Evolutionary conservation across 2,797 vertebrate genomes (phyloP).

Genomic region (Acipenser transmontanus): DNA sequence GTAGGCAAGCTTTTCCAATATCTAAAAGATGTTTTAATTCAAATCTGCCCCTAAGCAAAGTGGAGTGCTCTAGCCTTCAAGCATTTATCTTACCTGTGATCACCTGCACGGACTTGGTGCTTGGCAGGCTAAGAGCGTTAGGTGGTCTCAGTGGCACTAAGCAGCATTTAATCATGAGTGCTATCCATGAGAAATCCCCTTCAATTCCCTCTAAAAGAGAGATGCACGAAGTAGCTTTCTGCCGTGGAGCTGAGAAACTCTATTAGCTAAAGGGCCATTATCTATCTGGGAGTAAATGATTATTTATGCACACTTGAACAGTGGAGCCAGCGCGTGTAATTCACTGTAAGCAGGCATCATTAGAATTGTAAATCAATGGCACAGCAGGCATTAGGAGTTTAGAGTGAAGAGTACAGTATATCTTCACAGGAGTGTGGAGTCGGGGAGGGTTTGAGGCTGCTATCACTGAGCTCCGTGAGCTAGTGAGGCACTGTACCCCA

Average conservation of each 20-base stretch:
- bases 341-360: constrained; percentile 62
- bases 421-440: not conserved
- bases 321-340: constrained; percentile 51
- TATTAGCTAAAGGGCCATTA: constrained; percentile 52
- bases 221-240: not conserved
- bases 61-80: no score
- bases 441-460: not conserved
- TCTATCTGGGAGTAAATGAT: constrained; percentile 33
- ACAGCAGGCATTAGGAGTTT: constrained; percentile 36
- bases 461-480: no score
- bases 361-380: constrained; percentile 64
- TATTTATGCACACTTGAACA: constrained; percentile 64
- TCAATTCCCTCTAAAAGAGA: not conserved
- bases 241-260: constrained; percentile 40
- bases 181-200: not conserved
- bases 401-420: constrained; percentile 4
- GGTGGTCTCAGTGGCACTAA: not conserved
- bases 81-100: no score
- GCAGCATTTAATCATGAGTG: not conserved
- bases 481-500: no score
- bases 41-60: no score
- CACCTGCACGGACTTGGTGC: no score
- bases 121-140: no score
- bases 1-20: no score
- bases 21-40: no score